Percentiles rank a stretch among this genome's conserved stretches.
phyloP scores from a whole-genome alignment of 2,113 vertebrate genomes.

The Alligator mississippiensis region DNA sequence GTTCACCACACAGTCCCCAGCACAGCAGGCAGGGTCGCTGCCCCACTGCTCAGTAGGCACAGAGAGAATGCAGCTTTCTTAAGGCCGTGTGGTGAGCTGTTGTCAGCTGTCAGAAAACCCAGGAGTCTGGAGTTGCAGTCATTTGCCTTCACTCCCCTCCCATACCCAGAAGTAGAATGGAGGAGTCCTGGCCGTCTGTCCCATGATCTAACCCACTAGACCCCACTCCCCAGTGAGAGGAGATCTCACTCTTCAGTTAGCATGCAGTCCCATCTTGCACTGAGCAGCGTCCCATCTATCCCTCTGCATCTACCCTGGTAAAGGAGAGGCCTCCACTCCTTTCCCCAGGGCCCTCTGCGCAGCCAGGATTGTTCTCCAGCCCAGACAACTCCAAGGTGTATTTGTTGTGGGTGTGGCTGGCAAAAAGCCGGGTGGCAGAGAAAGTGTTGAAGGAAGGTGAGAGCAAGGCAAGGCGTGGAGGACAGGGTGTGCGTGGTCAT shows the following conservation, averaged over 20 bases:
- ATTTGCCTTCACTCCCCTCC: background rate
- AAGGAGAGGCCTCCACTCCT: background rate
- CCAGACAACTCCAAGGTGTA: background rate
- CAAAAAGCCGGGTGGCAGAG: background rate
- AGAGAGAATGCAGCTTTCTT: background rate
- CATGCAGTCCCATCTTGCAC: background rate
- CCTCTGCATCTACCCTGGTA: background rate
- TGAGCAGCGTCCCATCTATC: background rate
- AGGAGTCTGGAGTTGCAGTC: background rate
- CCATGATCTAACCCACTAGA: too few species aligned
- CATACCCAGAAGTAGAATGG: background rate
- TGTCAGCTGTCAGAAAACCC: background rate
- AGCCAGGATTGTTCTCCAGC: background rate
- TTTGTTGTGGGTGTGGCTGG: background rate
- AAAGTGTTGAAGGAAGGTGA: background rate
- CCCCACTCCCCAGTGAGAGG: too few species aligned
- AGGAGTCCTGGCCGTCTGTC: background rate
- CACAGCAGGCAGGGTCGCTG: accelerated
- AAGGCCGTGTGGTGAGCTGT: background rate
- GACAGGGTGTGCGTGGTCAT: background rate
- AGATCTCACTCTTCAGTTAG: too few species aligned
- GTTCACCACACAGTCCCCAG: background rate
- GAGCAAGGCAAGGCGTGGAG: background rate
- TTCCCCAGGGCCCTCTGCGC: background rate
- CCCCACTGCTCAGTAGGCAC: accelerated